A percentile compares a stretch with the other conserved stretches of the same genome.
Evolutionary conservation across 2,888 invertebrate species (phyloP).

Genomic region (Pantelozetes paolii): DNA sequence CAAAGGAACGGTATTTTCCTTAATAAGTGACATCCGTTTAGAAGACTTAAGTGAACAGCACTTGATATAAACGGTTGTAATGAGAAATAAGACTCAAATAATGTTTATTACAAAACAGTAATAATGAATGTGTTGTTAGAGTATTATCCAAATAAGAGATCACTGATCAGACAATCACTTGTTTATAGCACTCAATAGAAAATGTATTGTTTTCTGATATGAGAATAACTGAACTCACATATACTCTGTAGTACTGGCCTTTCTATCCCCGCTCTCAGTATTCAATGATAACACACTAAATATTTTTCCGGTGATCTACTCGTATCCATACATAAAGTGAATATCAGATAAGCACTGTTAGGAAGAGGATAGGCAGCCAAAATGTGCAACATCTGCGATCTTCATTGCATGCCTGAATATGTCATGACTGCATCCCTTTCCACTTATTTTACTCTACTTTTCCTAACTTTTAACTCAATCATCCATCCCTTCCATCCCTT

Average conservation of each 20-base stretch:
- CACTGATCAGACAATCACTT: background rate
- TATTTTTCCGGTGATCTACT: background rate
- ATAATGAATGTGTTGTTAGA: background rate
- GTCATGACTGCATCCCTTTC: background rate
- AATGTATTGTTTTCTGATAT: background rate
- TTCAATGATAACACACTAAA: background rate
- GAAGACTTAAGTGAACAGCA: too few species aligned
- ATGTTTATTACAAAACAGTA: background rate
- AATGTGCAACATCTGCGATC: slow-evolving; percentile 25
- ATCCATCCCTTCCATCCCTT: slow-evolving; percentile 8
- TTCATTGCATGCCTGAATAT: slow-evolving; percentile 2
- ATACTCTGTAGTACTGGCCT: background rate
- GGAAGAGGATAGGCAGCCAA: background rate
- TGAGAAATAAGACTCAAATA: too few species aligned
- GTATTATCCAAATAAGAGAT: background rate
- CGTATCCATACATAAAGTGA: background rate
- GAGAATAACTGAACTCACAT: background rate
- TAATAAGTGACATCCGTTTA: too few species aligned
- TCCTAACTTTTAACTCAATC: slow-evolving; percentile 25
- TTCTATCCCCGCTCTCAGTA: background rate
- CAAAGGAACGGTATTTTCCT: too few species aligned
- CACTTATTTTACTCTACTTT: background rate
- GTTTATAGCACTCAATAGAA: background rate
- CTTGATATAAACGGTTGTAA: too few species aligned
- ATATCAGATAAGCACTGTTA: background rate